Evolutionary conservation across 2,797 vertebrate genomes (phyloP), one percentile per base, ranked within the genome.

Genomic region (Balearica regulorum): DNA sequence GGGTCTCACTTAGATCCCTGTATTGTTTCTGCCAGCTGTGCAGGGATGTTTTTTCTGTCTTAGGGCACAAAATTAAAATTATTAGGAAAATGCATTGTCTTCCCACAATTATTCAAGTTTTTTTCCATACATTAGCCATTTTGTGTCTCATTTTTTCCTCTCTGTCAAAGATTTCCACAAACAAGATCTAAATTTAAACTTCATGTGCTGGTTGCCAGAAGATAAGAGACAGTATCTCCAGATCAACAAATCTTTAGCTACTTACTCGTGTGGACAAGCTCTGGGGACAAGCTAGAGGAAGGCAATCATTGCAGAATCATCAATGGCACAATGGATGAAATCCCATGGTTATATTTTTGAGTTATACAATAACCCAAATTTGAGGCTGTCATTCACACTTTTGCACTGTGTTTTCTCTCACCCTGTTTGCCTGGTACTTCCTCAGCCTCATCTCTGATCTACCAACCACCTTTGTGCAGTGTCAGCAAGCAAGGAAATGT

Each of bases 241-340:
- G 17, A 53, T 8, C 22, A 72, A 54, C 28, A 64, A 60, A 70
- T 10, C 19, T 83, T 83, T n/a, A 79, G 4, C 62, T 49, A 6
- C 16, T 57, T 31, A 18, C 4, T 48, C 8, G 6, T 18, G 33
- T 26, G 31, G 37, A 83, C 16, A 53, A 53, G 22, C 8, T 83
- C 10, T 15, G 13, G 41, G 16, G 24, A 70, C 46, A 62, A 75
- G 35, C 10, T 48, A 35, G 37, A 73, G 41, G 28, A 77, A 54
- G 48, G 6, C 8, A 60, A 11, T 35, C 11, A 13, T 2, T 53
- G 48, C 22, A 73, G 71, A 87, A 48, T 54, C 25, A 61, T 4
- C 5, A 72, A 9, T 35, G 25, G 26, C 1, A 16, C 0, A 10
- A n/a, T 7, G 4, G 5, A 17, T n/a, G 5, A 73, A 73, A 43